These are phyloP conservation scores for Terrapene triunguis DNA, from an alignment of 2,113 vertebrate genomes.

Conservation along the genomic window DNA sequence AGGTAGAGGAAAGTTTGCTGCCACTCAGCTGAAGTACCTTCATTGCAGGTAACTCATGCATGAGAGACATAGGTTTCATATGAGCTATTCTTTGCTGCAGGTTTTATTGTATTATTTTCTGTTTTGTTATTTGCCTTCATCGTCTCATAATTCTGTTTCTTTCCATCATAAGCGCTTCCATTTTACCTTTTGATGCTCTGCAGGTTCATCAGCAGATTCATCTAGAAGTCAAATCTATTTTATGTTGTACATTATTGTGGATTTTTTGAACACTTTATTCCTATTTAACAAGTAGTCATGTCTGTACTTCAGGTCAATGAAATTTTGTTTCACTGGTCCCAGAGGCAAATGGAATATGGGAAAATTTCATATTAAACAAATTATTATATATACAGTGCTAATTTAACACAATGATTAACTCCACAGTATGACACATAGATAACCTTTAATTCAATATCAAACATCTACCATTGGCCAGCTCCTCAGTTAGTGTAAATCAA, in stretches of 20 bases:
- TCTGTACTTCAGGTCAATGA: neutral
- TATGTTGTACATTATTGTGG: neutral
- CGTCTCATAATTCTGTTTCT: neutral
- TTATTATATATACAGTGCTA: neutral
- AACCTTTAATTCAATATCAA: neutral
- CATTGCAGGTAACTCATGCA: conserved; percentile 65
- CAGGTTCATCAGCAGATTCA: neutral
- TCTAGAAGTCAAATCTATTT: neutral
- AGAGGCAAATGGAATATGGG: neutral
- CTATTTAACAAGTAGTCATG: neutral
- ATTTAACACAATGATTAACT: neutral
- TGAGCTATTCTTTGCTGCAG: conserved; percentile 13
- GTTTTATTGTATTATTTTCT: neutral
- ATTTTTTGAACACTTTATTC: neutral
- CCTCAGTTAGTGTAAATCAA: rapidly evolving
- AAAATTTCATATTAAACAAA: neutral
- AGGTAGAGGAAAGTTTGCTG: conserved; percentile 65
- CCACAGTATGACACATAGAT: neutral
- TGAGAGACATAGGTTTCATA: conserved; percentile 1
- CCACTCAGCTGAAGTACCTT: conserved; percentile 57
- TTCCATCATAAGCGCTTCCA: neutral
- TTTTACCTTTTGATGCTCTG: neutral
- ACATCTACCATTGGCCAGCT: neutral
- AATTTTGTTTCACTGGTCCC: neutral
- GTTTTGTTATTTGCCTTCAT: neutral